Percentiles rank a stretch among this genome's conserved stretches.
Evolutionary conservation across 2,888 invertebrate genomes (phyloP).

Genomic region (Malachius bipustulatus): DNA sequence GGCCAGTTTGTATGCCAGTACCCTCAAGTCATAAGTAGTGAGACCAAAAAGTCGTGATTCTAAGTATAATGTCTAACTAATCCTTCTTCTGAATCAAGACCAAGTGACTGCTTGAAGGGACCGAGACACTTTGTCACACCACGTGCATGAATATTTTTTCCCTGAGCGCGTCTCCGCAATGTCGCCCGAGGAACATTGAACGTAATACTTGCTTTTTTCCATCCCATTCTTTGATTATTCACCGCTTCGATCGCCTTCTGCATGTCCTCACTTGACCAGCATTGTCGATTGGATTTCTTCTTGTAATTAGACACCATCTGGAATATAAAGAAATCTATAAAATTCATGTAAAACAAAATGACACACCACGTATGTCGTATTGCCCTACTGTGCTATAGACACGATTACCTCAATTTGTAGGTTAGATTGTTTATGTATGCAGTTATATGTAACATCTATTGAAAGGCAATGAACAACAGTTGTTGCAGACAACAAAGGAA

Average conservation of each 20-base stretch:
- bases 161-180: conserved; percentile 2
- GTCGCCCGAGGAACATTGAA: conserved; percentile 2
- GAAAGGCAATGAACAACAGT: neutral
- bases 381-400: conserved; percentile 1
- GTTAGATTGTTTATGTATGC: neutral
- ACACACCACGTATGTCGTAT: conserved; percentile 1
- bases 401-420: neutral
- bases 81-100: neutral
- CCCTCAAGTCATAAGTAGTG: conserved; percentile 2
- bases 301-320: neutral
- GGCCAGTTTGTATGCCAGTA: neutral
- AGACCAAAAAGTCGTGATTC: conserved; percentile 2
- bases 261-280: neutral
- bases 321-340: neutral
- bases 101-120: conserved; percentile 1
- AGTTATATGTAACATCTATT: neutral
- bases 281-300: neutral
- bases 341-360: conserved; percentile 1
- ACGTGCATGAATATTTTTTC: conserved; percentile 1
- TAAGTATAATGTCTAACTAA: conserved; percentile 1
- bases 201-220: conserved; percentile 1
- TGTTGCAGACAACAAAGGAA: conserved; percentile 3
- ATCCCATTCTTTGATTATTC: neutral
- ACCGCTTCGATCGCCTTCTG: neutral
- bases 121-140: conserved; percentile 2